Base-by-base conservation (phyloP, 2,888 invertebrate species). In the Caenorhabditis sinica region DNA sequence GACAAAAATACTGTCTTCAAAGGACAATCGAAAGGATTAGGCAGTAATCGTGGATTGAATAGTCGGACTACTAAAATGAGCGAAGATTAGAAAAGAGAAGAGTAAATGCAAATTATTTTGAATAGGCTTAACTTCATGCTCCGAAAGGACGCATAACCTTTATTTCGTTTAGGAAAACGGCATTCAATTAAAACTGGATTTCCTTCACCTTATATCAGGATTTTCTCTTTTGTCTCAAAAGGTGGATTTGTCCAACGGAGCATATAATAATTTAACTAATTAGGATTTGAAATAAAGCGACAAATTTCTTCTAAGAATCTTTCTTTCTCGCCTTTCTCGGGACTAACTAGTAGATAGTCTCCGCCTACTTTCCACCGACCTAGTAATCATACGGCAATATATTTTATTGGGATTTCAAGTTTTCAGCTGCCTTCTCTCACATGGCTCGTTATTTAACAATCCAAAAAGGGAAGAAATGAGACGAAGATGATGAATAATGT, bases 401-500 rank as follows among this genome's bases (percentile, higher is more conserved):
- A 45, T 49, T 20, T 53, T 53, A 53, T 56, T 17, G 56, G 56
- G 45, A 58, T 66, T 53, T 53, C 33, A 17, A 33, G 30, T 25
- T 60, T 63, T 36, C 69, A 71, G 60, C 36, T 71, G 77, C 60
- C 68, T 60, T 40, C 13, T 68, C 36, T 66, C 36, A 36, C 30
- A 20, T 49, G n/a, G 20, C 53, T 69, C 53, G 61, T 63, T 77
- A 61, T 63, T 77, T 68, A 45, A 66, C 45, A 6, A 49, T 25
- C 33, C 45, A 11, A 58, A 60, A 74, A 51, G 20, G 28, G 56
- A 58, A 71, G 63, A 40, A 61, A 30, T 33, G 51, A 63, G 60
- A 69, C 69, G 61, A 69, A 36, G 61, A 60, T 69, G 69, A 68
- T 76, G 76, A 76, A 77, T 77, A 69, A 77, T 77, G 68, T 68